These are phyloP conservation scores for Genyomyrus donnyi DNA, from an alignment of 2,113 vertebrate species.

Conservation along the genomic window DNA sequence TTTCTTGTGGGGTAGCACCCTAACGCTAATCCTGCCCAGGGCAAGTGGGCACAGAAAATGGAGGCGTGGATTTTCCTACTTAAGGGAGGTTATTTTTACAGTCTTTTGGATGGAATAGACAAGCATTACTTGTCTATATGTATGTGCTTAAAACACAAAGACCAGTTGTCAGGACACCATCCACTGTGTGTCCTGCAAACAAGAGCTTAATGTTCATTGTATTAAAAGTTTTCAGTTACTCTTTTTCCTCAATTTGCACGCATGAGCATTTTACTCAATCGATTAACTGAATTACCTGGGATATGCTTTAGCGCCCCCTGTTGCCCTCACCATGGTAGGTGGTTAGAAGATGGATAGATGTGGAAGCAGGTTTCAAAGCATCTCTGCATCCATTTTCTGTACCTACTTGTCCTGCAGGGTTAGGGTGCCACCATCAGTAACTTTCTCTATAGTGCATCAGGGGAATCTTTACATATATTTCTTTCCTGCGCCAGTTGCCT, in stretches of 20 bases:
- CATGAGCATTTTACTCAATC: background rate
- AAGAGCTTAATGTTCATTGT: background rate
- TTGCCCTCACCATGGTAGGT: background rate
- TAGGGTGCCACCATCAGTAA: background rate
- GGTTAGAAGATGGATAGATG: background rate
- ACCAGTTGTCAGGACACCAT: background rate
- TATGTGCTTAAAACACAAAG: background rate
- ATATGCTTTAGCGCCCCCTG: background rate
- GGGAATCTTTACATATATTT: too few species aligned
- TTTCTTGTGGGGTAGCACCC: background rate
- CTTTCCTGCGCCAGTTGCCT: background rate
- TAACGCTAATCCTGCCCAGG: background rate
- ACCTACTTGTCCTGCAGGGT: background rate
- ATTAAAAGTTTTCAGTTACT: background rate
- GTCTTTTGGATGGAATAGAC: background rate
- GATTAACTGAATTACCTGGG: background rate
- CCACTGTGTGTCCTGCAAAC: background rate
- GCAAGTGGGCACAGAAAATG: background rate
- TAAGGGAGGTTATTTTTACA: background rate
- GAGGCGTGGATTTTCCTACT: background rate
- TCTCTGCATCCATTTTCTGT: background rate
- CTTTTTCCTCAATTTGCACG: background rate
- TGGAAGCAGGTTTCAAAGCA: background rate
- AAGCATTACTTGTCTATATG: background rate
- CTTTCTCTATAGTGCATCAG: background rate